Base-by-base conservation (phyloP, 2,888 invertebrate species). In the Nephrocerus scutellatus region DNA sequence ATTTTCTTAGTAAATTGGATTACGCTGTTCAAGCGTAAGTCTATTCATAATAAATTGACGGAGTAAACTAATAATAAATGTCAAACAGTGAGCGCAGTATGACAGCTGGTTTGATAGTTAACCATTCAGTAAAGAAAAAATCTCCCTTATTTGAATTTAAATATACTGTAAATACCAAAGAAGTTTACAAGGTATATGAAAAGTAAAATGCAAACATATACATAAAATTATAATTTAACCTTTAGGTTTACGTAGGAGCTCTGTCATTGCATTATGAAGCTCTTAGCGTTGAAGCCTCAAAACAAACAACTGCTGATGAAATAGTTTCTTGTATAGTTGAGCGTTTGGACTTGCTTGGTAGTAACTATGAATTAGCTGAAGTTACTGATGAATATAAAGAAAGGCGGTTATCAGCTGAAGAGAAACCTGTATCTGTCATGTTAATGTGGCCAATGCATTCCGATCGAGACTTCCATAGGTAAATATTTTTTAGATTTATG, bases 321-420 rank as follows among this genome's bases (percentile, higher is more conserved):
- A 87, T 92, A 57, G 88, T 91, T 42, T 79, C 82, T 52, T 90
- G 89, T 64, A 90, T 91, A 51, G 83, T 85, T 46, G 86, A 88
- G 57, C 72, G 80, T 51, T 70, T 83, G 24, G 74, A 75, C 30
- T 70, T 82, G 12, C 25, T 43, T n/a, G 74, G 76, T 33, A 75
- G 76, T 47, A 78, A 80, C 39, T 89, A 85, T 67, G 89, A 90
- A 68, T 71, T 89, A 67, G 86, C 87, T 20, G 89, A 90, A 71
- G 75, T 75, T 52, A 90, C 90, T 24, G 83, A 85, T 57, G 88
- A 92, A 63, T 93, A 91, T 69, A 95, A 93, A 63, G 92, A 92
- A 71, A 73, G 93, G 46, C 75, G 91, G 46, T 77, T 95, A 41
- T 86, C 87, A 10, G 76, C 84, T 24, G 76, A 77, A 51, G 86